Evolutionary conservation across 1,140 invertebrate species (phyloP), one percentile per base, ranked within the genome.

Genomic region (Olivierus martensii): DNA sequence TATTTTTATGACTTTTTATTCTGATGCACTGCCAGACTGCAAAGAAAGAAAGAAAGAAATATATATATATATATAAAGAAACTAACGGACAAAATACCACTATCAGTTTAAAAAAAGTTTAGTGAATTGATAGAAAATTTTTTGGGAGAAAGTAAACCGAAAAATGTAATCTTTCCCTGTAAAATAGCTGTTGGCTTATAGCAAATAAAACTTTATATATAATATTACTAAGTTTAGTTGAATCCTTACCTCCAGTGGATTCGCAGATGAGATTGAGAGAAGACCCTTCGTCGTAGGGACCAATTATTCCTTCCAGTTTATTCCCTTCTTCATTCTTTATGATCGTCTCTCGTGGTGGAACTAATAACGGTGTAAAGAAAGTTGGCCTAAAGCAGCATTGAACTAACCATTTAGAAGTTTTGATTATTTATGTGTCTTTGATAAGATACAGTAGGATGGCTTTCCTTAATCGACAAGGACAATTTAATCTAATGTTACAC

Each of bases 201-300:
- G n/a, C n/a, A n/a, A n/a, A n/a, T n/a, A n/a, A n/a, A n/a, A n/a
- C n/a, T 41, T 41, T 41, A 15, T 15, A 41, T 41, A 5, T 11
- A 41, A 7, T 41, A 5, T 41, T 41, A 6, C 12, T 28, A 12
- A n/a, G n/a, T n/a, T n/a, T n/a, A n/a, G n/a, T n/a, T n/a, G n/a
- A n/a, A 18, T 34, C 9, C 78, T 80, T 76, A 90, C 87, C 87
- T 76, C 85, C 86, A 62, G 78, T 76, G 5, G 88, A 84, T 74
- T 89, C 83, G 67, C 87, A 92, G 59, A 83, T 79, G 21, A 92
- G 77, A 50, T 79, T 75, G 22, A 89, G 79, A 66, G 84, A 81
- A 34, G 79, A 78, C 46, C 84, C 86, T 70, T 90, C 86, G 63
- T 87, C 84, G 67, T 87, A 88, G 54, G 85, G 83, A 62, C 84